Percentiles rank a stretch among this genome's conserved stretches.
Evolutionary conservation across 1,140 invertebrate species (phyloP).

Genomic region (Schlechtendalia chinensis): DNA sequence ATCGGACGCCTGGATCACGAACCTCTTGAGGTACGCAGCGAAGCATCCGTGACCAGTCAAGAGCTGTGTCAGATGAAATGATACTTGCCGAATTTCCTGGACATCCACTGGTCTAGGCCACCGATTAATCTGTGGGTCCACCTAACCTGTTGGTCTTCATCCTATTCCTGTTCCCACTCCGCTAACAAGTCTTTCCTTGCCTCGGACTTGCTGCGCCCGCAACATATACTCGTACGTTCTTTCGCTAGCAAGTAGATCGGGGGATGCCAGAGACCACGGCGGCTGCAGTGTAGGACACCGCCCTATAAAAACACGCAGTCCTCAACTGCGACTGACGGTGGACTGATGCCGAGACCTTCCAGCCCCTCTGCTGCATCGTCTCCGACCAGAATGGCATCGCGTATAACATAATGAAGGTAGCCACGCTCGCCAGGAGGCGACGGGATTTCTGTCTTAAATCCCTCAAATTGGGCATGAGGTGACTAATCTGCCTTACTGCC

Average conservation of each 20-base stretch:
- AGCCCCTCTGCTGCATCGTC: neutral
- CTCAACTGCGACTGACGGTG: neutral
- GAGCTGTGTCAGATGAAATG: too few relatives aligned
- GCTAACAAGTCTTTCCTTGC: too few relatives aligned
- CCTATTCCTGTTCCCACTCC: too few relatives aligned
- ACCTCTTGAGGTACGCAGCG: too few relatives aligned
- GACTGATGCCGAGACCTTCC: neutral
- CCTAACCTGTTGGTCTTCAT: too few relatives aligned
- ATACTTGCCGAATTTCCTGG: too few relatives aligned
- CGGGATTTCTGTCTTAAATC: neutral
- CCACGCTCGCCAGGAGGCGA: neutral
- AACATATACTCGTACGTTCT: neutral
- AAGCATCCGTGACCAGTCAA: too few relatives aligned
- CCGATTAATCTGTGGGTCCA: too few relatives aligned
- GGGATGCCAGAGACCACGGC: neutral
- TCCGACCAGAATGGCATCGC: neutral
- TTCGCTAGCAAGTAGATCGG: neutral
- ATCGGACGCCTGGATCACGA: too few relatives aligned
- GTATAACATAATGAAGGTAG: neutral
- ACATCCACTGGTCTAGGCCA: too few relatives aligned
- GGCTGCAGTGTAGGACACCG: neutral
- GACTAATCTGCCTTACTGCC: neutral
- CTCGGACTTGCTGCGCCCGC: too few relatives aligned
- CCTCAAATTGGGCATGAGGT: neutral
- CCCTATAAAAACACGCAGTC: neutral